phyloP scores from a whole-genome alignment of 2,888 invertebrate species.

The Pegoplata infirma region DNA sequence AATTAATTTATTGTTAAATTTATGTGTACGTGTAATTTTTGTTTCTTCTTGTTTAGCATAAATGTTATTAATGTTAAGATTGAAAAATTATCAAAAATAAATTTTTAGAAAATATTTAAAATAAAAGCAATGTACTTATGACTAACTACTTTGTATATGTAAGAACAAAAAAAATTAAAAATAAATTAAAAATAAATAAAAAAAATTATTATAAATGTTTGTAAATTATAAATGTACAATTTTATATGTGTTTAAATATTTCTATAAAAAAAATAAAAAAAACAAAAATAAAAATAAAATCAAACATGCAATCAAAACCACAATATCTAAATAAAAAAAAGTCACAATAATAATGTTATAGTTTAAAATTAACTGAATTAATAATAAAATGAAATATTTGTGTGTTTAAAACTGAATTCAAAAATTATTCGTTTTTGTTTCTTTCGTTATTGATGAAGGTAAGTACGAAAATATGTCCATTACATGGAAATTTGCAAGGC shows the following conservation, averaged over 20 bases:
- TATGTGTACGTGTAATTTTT: too few relatives aligned
- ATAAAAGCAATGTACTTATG: slow-evolving; percentile 64
- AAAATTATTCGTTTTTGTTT: too few relatives aligned
- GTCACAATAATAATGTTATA: background rate
- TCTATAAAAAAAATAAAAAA: slow-evolving; percentile 31
- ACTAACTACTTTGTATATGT: slow-evolving; percentile 62
- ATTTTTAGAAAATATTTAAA: too few relatives aligned
- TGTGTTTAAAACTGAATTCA: slow-evolving; percentile 14
- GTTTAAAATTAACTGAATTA: background rate
- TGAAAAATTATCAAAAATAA: background rate
- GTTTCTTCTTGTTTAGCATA: background rate
- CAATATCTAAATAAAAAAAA: slow-evolving; percentile 20
- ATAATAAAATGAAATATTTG: slow-evolving; percentile 23
- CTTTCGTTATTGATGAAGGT: background rate
- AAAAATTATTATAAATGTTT: slow-evolving; percentile 54
- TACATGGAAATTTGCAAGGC: too few relatives aligned
- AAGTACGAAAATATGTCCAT: background rate
- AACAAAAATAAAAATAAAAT: slow-evolving; percentile 21
- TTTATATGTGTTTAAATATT: slow-evolving; percentile 63
- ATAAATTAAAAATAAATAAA: slow-evolving; percentile 10
- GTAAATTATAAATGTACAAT: slow-evolving; percentile 57
- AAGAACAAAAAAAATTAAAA: slow-evolving; percentile 49
- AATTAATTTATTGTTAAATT: background rate
- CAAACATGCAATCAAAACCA: slow-evolving; percentile 24
- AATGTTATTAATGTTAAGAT: background rate